Conservation (phyloP, 1,140 invertebrate genomes). For the Babylonia areolata region DNA sequence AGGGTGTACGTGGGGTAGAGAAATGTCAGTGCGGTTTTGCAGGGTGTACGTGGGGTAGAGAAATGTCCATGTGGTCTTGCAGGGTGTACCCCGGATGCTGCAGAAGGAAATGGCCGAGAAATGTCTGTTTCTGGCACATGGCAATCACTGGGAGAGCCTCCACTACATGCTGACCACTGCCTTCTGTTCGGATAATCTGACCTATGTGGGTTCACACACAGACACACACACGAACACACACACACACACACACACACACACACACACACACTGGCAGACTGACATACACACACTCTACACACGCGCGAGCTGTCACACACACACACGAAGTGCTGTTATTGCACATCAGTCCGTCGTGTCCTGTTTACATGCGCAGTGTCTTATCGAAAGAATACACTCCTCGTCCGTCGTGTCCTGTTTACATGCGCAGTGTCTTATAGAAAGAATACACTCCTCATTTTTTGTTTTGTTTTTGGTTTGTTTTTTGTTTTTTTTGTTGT, state of each 20-base stretch:
- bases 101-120: background rate
- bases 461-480: too few relatives aligned
- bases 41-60: too few relatives aligned
- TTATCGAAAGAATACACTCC: too few relatives aligned
- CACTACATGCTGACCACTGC: background rate
- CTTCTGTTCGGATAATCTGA: background rate
- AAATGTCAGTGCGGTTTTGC: too few relatives aligned
- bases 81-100: background rate
- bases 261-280: slow-evolving; percentile 9
- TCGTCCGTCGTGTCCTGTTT: too few relatives aligned
- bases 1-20: too few relatives aligned
- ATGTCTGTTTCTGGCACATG: background rate
- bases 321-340: background rate
- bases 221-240: background rate
- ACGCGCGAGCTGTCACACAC: slow-evolving; percentile 6
- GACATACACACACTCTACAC: slow-evolving; percentile 14
- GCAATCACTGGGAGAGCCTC: background rate
- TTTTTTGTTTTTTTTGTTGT: too few relatives aligned
- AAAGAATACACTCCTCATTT: too few relatives aligned
- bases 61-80: background rate
- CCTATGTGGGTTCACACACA: background rate
- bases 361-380: too few relatives aligned
- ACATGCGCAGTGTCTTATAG: too few relatives aligned
- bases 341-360: too few relatives aligned
- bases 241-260: slow-evolving; percentile 6